Evolutionary conservation across 64 coral and sea anemone species (phyloP), one percentile per base, ranked within the genome.

Genomic region (Catalaphyllia jardinei): DNA sequence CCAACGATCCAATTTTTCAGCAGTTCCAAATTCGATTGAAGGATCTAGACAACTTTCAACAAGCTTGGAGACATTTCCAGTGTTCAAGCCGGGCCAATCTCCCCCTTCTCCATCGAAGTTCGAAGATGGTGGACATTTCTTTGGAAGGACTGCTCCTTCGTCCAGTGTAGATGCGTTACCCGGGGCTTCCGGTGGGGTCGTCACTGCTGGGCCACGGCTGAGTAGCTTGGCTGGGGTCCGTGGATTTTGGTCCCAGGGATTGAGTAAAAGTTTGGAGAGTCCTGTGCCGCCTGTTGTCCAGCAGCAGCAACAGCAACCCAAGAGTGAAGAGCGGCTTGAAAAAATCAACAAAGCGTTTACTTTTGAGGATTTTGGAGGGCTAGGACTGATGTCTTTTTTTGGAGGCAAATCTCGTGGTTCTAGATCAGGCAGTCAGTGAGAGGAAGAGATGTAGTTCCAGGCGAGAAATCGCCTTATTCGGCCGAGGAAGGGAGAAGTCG

Each of bases 311-410:
- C 69, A 29, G 24, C 14, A 18, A 52, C 62, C 69, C 60, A 80
- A 76, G 80, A 85, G 76, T 63, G 91, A 93, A 78, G 95, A 97
- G 52, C 82, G 95, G 25, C 85, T 97, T 18, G 92, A 97, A 35
- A 97, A 80, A 38, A 94, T 97, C 51, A 93, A 93, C 71, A 97
- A 81, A 31, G 95, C 95, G 4, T 86, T 97, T 19, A 83, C 95
- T 8, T 93, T 97, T 88, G 95, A 97, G 61, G 95, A 97, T 31
- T 97, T 97, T 38, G 95, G 95, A 0, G 95, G 95, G 6, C 80
- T 97, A 31, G 95, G 95, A 1, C 42, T 97, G 6, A 97, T 97
- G 95, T 97, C 95, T 4, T 97, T 97, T 71, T 97, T 97, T 61
- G 92, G 92, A 63, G 54, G 83, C 72, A 97, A 97, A 39, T 85